Evolutionary conservation across 2,113 vertebrate genomes (phyloP), one percentile per base, ranked within the genome.

Genomic region (Triplophysa siluroides): DNA sequence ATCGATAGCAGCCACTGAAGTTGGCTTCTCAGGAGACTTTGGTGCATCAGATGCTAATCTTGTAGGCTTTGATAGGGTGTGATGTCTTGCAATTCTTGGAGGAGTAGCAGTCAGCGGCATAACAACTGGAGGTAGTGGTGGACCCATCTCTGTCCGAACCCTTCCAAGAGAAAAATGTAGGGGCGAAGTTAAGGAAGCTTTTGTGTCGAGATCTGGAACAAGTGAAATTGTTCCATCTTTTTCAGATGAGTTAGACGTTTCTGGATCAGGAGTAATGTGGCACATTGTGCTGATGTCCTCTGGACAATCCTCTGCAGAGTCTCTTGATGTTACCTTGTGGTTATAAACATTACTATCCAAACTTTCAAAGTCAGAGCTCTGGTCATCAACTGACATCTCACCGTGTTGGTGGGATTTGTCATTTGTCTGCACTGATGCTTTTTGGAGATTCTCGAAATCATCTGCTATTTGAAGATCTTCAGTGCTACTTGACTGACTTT

Each of bases 81-180:
- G 43, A 0, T 84, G 82, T 77, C 64, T 89, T 0, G 70, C 76
- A 8, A 63, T 77, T 89, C 93, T 94, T 0, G 96, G 94, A n/a
- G 96, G 96, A 0, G 96, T 96, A 54, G 88, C 87, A 9, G 89
- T 82, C 78, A 99, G 80, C 45, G 98, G 98, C 11, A 90, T 90
- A 0, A 99, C 89, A 45, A 96, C 81, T 2, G 94, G 94, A 2
- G 95, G 98, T 56, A 98, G 87, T 0, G 97, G 96, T 3, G 93
- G 93, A 8, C 98, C 98, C 92, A 99, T 93, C 86, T 96, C 95
- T 74, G 89, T 88, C 52, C 91, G 91, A 21, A 97, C 93, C 75
- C 90, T 88, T 63, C 87, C 90, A 45, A 98, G 88, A 0, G 80
- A 89, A 67, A 90, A 65, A 65, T 80, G 78, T n/a, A 88, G 88